Evolutionary conservation across 2,113 vertebrate genomes (phyloP).

Genomic region (Miniopterus natalensis): DNA sequence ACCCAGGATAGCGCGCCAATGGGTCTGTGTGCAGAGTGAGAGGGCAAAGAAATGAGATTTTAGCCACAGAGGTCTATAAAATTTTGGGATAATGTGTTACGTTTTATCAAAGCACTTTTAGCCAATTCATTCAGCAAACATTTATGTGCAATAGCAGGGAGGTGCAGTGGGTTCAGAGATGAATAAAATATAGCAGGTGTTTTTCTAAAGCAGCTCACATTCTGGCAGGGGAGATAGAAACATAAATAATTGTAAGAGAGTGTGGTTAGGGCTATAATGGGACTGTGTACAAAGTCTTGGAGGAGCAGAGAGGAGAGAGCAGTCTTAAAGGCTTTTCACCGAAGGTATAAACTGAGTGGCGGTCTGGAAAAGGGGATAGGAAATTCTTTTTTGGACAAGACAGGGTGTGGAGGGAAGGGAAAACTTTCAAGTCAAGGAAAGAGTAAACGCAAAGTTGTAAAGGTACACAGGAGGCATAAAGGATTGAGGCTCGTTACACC

Average conservation of each 20-base stretch:
- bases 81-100: constrained; percentile 79
- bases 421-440: background rate
- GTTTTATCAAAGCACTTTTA: constrained; percentile 76
- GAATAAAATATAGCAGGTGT: constrained; percentile 71
- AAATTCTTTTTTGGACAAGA: constrained; percentile 16
- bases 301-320: background rate
- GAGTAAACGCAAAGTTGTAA: background rate
- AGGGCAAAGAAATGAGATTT: constrained; percentile 76
- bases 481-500: background rate
- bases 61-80: constrained; percentile 70
- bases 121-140: constrained; percentile 75
- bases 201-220: constrained; percentile 48
- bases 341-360: background rate
- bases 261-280: background rate
- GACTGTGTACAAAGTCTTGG: background rate
- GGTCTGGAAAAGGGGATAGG: background rate
- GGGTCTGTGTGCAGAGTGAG: constrained; percentile 64
- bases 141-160: constrained; percentile 74
- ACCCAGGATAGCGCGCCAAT: constrained; percentile 52
- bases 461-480: background rate
- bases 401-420: background rate
- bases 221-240: constrained; percentile 48
- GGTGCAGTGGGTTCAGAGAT: constrained; percentile 57
- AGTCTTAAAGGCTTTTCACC: background rate
- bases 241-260: constrained; percentile 65